phyloP scores from a whole-genome alignment of 1,140 invertebrate species.

The Gyrodactylus bullatarudis region DNA sequence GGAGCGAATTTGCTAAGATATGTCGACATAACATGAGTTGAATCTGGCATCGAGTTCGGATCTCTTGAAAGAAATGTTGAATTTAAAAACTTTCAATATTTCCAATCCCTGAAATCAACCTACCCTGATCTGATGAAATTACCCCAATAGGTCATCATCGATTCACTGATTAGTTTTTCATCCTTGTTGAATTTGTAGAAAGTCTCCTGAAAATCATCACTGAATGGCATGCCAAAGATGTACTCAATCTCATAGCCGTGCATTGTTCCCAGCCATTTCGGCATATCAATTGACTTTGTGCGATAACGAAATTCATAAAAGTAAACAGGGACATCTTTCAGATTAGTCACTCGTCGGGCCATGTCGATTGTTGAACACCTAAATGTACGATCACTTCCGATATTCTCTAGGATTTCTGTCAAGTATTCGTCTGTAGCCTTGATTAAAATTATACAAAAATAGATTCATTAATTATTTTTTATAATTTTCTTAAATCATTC shows the following conservation, averaged over 20 bases:
- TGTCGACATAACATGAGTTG: neutral
- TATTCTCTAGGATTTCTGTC: neutral
- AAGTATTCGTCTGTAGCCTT: neutral
- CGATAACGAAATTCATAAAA: constrained; percentile 9
- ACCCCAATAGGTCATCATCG: constrained; percentile 47
- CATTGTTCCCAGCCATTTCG: constrained; percentile 68
- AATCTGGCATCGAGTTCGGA: neutral
- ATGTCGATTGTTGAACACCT: constrained; percentile 5
- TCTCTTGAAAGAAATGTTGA: too few relatives aligned
- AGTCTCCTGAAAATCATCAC: neutral
- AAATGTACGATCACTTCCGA: constrained; percentile 1
- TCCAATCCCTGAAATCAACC: too few relatives aligned
- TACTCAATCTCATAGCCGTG: constrained; percentile 79
- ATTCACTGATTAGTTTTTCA: constrained; percentile 40
- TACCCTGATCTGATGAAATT: constrained; percentile 57
- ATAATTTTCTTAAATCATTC: neutral
- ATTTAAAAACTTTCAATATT: too few relatives aligned
- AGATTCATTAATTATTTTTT: neutral
- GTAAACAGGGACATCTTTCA: neutral
- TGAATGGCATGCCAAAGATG: constrained; percentile 47
- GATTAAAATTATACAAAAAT: neutral
- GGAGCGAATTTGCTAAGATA: too few relatives aligned
- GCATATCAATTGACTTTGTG: constrained; percentile 39
- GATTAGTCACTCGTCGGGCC: neutral
- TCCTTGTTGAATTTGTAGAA: constrained; percentile 29